phyloP scores from a whole-genome alignment of 2,113 vertebrate species.

The Aythya baeri region DNA sequence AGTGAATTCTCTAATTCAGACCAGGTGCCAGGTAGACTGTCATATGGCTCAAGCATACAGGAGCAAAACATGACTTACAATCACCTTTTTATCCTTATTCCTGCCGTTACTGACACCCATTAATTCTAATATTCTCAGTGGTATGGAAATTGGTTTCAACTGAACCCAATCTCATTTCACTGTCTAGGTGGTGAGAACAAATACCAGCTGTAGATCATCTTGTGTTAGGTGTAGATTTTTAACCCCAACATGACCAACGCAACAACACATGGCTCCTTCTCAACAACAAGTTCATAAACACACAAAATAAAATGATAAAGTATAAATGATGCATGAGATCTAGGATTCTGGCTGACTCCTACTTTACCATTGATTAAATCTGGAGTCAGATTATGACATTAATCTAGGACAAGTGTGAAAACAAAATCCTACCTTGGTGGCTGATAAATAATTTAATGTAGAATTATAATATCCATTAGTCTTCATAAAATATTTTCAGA shows the following conservation, averaged over 20 bases:
- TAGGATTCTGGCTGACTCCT: neutral
- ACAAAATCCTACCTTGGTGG: neutral
- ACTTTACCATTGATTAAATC: neutral
- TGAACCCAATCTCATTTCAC: conserved; percentile 13
- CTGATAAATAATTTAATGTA: neutral
- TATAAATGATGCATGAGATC: neutral
- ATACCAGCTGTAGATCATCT: conserved; percentile 21
- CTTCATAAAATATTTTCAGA: conserved; percentile 7
- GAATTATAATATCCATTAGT: neutral
- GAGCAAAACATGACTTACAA: neutral
- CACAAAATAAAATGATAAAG: neutral
- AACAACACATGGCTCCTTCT: neutral
- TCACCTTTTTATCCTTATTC: conserved; percentile 18
- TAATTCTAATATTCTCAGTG: conserved; percentile 8
- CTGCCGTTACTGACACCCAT: neutral
- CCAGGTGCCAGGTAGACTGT: conserved; percentile 10
- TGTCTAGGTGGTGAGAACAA: conserved; percentile 6
- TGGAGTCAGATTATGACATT: neutral
- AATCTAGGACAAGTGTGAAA: neutral
- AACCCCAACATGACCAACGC: neutral
- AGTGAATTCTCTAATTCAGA: neutral
- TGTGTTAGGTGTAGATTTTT: conserved; percentile 24
- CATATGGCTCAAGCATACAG: neutral
- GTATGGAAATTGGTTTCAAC: conserved; percentile 24
- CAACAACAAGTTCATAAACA: neutral